Evolutionary conservation across 2,888 invertebrate genomes (phyloP), one percentile per base, ranked within the genome.

Genomic region (Sclerodermus sp.): DNA sequence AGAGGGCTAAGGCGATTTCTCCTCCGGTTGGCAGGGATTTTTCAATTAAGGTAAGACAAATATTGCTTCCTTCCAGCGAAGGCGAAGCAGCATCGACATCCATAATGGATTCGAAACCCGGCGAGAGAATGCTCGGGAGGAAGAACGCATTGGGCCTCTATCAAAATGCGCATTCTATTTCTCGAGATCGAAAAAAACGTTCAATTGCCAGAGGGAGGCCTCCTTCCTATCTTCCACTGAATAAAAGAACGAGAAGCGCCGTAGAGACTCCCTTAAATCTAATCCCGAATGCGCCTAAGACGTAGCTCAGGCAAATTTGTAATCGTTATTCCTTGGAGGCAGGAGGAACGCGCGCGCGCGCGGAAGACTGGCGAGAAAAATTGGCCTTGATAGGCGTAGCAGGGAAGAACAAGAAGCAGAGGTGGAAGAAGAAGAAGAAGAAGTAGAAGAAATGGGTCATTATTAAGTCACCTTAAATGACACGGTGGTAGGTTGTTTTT

Each of bases 91-190:
- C 38, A 51, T 51, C 46, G 48, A 48, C 47, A 49, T 58, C 46
- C 54, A 55, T 60, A 57, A 54, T 48, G 51, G 47, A 54, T 47
- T 45, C 42, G 45, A 14, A 38, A 42, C 38, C 17, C n/a, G 16
- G 14, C 30, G 16, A 14, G 15, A 9, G 9, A n/a, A 23, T 5
- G 10, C 3, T 1, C 34, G 29, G 31, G 8, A 13, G 10, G 18
- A 31, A 39, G 45, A 31, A 37, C 47, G 47, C 45, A 36, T 31
- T 29, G 36, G 10, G 31, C 23, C 13, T 46, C 44, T 45, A 55
- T 58, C 41, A 53, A 47, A 53, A 58, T 56, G 53, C 51, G 49
- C 45, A 52, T 58, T 15, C 45, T 51, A 46, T 52, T 57, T 52
- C 29, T 30, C 37, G 37, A 45, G 13, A 23, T 14, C 12, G 14